Percentiles rank a stretch among this genome's conserved stretches.
Conservation (phyloP, 23 tunicate genomes). For the Botrylloides violaceus region DNA sequence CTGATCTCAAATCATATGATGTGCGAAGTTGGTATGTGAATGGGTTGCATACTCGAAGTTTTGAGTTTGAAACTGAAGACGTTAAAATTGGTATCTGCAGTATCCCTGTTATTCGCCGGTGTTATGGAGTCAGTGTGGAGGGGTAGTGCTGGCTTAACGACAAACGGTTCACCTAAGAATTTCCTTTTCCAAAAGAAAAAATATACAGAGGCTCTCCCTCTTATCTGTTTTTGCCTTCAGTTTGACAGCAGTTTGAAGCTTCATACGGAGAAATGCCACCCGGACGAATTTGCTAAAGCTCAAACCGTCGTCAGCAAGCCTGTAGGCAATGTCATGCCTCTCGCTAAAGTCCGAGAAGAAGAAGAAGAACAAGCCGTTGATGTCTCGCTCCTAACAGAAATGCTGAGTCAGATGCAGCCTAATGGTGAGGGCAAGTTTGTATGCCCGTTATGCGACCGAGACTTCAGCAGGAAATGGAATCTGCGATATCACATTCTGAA, state of each 20-base stretch:
- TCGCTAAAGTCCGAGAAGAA: neutral
- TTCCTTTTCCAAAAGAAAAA: too few relatives aligned
- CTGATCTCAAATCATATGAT: too few relatives aligned
- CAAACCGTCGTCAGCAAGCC: neutral
- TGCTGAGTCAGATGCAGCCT: neutral
- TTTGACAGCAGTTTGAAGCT: constrained; percentile 25
- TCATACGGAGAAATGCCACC: constrained; percentile 21
- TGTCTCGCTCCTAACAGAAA: neutral
- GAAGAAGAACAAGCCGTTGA: neutral
- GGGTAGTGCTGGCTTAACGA: too few relatives aligned
- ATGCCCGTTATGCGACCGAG: constrained; percentile 77
- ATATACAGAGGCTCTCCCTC: neutral
- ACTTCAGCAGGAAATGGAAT: constrained; percentile 88
- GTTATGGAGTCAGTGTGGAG: too few relatives aligned
- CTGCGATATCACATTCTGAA: constrained; percentile 69
- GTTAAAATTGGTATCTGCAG: too few relatives aligned
- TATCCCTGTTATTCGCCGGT: too few relatives aligned
- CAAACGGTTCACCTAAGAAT: too few relatives aligned
- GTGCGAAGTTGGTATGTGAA: too few relatives aligned
- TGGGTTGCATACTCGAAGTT: too few relatives aligned
- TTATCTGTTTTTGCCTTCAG: neutral
- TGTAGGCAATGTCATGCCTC: neutral
- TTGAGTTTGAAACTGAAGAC: too few relatives aligned
- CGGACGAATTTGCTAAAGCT: neutral
- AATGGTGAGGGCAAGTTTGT: constrained; percentile 56